Evolutionary conservation across 2,113 vertebrate genomes (phyloP), one percentile per base, ranked within the genome.

Genomic region (Cyphomyrus discorhynchus): DNA sequence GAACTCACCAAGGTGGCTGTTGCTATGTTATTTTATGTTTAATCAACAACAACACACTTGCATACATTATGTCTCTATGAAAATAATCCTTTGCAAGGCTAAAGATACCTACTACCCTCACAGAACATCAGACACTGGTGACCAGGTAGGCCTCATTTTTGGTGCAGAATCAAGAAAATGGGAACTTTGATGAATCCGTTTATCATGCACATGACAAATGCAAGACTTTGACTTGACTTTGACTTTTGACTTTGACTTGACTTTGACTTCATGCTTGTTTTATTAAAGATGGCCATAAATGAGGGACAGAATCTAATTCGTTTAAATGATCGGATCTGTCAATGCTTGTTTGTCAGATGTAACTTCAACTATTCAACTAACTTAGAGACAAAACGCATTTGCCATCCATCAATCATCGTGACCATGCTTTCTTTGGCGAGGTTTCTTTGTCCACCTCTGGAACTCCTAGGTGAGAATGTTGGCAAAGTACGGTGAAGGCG

Each of bases 1-100:
- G 90, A 92, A 91, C 84, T 58, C 80, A 88, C 90, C 90, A 91
- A 15, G 11, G 52, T 92, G 92, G 93, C 93, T 93, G 95, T 95
- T 95, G 94, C 94, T 94, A 95, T 95, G 94, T 95, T 95, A 84
- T 87, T 93, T 92, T 91, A 90, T 91, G 91, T 91, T 92, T 93
- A 93, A 91, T 1, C 92, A 91, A 95, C 92, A 95, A 94, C 90
- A 88, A 89, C 94, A 93, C 87, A 24, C 80, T 45, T 50, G 53
- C 86, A 88, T 90, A 87, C 53, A 89, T 90, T 91, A 39, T 3
- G 24, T 39, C 3, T 4, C 87, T n/a, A 88, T 88, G 92, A 56
- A 88, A 46, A 24, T 92, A 92, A 90, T 82, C 53, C 82, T 92
- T 90, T 92, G 90, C 10, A 46, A 49, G 53, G 91, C 89, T 11